Base-by-base conservation (phyloP, 2,888 invertebrate species). In the Cantharis flavilabris region DNA sequence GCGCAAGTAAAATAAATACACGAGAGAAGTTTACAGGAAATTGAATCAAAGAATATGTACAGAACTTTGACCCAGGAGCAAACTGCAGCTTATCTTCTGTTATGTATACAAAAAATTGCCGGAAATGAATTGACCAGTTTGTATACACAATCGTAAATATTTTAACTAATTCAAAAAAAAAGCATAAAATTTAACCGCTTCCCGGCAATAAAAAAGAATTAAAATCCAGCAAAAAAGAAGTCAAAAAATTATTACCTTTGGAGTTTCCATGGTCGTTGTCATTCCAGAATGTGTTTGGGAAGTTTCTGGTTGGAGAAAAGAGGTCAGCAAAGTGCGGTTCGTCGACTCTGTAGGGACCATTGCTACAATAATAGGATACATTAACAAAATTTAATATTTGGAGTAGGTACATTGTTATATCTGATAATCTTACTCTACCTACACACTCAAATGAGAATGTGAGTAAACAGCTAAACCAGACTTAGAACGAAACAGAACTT, bases 401-500 rank as follows among this genome's bases (percentile, higher is more conserved):
- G 49, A 49, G 49, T 49, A 49, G 49, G 65, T 67, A 64, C 64
- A 18, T 67, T 23, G 18, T 67, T 67, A 67, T 23, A 67, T 67
- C 20, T 64, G n/a, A 67, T 18, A 67, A 67, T 67, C 65, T 67
- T 67, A 67, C 65, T 26, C 65, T 67, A 67, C 65, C 65, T 67
- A 67, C 65, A 67, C 65, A 67, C 65, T 23, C 23, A 26, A 23
- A 23, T 23, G 65, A 73, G 69, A 65, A 72, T 49, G 65, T 74
- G 73, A 30, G 74, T 72, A 70, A 77, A 77, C 77, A 64, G 77
- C 77, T 75, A 71, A 73, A 65, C 33, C 70, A 26, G 70, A 63
- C 69, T 72, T 75, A 72, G 72, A 77, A 77, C 75, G 75, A 80
- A 76, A 79, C 78, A 80, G 81, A 80, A 79, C 81, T 77, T 76